phyloP scores from a whole-genome alignment of 2,113 vertebrate species.

The Calonectris borealis region DNA sequence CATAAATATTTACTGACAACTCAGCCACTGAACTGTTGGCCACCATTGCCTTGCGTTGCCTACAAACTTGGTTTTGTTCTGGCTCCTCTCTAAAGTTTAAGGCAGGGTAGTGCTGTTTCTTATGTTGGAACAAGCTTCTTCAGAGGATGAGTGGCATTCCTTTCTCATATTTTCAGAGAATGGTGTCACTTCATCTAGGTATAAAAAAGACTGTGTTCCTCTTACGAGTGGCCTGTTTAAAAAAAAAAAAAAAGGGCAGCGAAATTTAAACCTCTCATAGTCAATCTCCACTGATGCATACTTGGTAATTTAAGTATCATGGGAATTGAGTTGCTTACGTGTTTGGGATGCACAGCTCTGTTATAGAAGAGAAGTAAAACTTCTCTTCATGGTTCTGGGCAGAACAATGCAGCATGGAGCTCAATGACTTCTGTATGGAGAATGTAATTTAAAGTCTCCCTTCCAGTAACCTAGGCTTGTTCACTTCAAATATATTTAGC shows the following conservation, averaged over 20 bases:
- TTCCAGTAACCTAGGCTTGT: neutral
- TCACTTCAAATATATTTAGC: neutral
- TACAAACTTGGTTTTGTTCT: neutral
- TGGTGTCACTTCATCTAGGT: neutral
- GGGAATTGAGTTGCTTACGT: neutral
- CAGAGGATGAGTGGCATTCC: neutral
- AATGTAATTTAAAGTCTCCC: neutral
- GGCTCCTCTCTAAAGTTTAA: neutral
- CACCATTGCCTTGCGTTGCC: accelerated
- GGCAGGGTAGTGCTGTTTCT: neutral
- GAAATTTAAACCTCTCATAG: neutral
- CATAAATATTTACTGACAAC: neutral
- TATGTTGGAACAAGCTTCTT: neutral
- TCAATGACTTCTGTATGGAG: neutral
- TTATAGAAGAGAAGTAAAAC: neutral
- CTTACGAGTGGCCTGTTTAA: neutral
- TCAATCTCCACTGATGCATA: neutral
- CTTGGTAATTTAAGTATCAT: neutral
- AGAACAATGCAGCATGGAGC: neutral
- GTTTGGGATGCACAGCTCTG: neutral
- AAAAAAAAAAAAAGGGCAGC: neutral
- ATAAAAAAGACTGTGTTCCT: neutral
- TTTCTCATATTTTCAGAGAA: neutral
- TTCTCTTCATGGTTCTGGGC: neutral
- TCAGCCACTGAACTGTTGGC: neutral